Base-by-base conservation (phyloP, 2,888 invertebrate genomes). In the Ochropacha duplaris region DNA sequence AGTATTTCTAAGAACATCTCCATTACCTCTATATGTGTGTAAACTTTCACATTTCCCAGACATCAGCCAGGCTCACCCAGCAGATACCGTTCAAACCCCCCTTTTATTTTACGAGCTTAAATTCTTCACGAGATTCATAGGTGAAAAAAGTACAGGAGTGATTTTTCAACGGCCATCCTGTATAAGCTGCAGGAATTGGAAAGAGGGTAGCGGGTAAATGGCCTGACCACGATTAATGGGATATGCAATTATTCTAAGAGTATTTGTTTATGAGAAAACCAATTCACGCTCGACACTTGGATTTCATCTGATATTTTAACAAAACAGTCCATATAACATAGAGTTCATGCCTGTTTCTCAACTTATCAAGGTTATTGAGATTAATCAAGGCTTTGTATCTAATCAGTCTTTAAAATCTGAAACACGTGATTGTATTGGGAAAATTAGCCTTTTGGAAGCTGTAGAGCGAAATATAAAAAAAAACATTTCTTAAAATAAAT, bases 61-160 rank as follows among this genome's bases (percentile, higher is more conserved):
- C 74, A 78, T 52, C 44, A 44, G 44, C n/a, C 44, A 44, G 16
- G 44, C 19, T 75, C 75, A 71, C 76, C 68, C 73, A 62, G 72
- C 81, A 82, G 84, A 82, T 78, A 81, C 69, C 74, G 58, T 59
- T 67, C 73, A 68, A 74, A 66, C 77, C 85, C 87, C 24, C 86
- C 86, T 82, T 88, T 88, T 91, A 90, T 90, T 90, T 90, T 90
- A 90, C 88, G 91, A 90, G 82, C 83, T 88, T 89, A 90, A 91
- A 91, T 91, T 91, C 91, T 90, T 90, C 84, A 90, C 77, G 78
- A 84, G 84, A 77, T 82, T 78, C 82, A 84, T 86, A 87, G 87
- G 87, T 85, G 86, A 79, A 87, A 88, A 83, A 86, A 85, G 81
- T 74, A 75, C 65, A 70, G 71, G 68, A 78, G 52, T 80, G 74